Evolutionary conservation across 2,888 invertebrate species (phyloP).

Genomic region (Parnassius glacialis): DNA sequence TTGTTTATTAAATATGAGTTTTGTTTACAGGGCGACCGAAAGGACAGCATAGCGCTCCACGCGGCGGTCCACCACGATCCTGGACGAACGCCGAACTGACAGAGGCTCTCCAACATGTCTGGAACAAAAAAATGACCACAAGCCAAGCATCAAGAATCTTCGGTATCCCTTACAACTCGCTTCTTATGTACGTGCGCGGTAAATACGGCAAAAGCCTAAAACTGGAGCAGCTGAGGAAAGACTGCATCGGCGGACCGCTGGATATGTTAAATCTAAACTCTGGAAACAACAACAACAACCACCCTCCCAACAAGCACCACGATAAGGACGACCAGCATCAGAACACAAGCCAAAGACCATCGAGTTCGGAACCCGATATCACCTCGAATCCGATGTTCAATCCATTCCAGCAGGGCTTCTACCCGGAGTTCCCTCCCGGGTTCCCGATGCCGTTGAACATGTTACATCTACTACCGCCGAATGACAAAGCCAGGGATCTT

Average conservation of each 20-base stretch:
- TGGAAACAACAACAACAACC: constrained; percentile 81
- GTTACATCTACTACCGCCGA: constrained; percentile 90
- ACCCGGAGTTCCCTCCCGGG: constrained; percentile 89
- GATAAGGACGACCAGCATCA: constrained; percentile 76
- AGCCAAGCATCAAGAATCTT: constrained; percentile 94
- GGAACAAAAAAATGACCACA: constrained; percentile 97
- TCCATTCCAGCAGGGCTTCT: constrained; percentile 90
- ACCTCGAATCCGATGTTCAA: constrained; percentile 86
- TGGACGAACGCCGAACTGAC: constrained; percentile 96
- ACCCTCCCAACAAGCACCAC: constrained; percentile 74
- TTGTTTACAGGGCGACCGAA: constrained; percentile 87
- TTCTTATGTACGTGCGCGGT: constrained; percentile 94
- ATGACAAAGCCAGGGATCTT: constrained; percentile 86
- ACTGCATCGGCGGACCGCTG: constrained; percentile 91
- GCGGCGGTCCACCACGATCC: constrained; percentile 94
- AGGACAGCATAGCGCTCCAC: constrained; percentile 94
- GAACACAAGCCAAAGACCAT: constrained; percentile 78
- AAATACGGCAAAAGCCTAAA: constrained; percentile 96
- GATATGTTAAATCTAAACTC: constrained; percentile 85
- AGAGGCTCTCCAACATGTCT: constrained; percentile 95
- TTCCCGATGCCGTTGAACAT: constrained; percentile 92
- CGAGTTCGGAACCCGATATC: constrained; percentile 85
- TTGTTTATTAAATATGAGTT: constrained; percentile 9
- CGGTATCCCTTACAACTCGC: constrained; percentile 95
- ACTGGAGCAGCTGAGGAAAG: constrained; percentile 92